These are phyloP conservation scores for Zaprionus taronus DNA, from an alignment of 1,140 invertebrate genomes.

Conservation along the genomic window DNA sequence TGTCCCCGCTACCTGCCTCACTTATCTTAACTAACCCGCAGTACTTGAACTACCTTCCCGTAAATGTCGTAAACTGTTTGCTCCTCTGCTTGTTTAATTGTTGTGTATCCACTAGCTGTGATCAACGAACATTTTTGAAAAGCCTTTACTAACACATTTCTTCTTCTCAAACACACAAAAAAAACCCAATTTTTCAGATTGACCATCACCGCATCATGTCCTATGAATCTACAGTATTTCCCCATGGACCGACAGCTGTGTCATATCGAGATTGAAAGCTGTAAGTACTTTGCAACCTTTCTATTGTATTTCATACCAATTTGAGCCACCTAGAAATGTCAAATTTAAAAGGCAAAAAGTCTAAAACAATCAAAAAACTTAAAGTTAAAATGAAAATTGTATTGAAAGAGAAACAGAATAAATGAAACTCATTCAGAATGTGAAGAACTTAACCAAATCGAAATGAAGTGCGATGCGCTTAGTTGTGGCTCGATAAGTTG, in stretches of 20 bases:
- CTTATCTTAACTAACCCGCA: constrained; percentile 1
- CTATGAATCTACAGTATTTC: constrained; percentile 98
- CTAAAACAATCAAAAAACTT: constrained; percentile 26
- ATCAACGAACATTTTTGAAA: constrained; percentile 15
- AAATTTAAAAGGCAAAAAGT: constrained; percentile 27
- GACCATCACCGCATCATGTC: constrained; percentile 98
- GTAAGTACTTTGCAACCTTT: constrained; percentile 89
- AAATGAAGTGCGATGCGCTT: constrained; percentile 29
- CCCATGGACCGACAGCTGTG: constrained; percentile 98
- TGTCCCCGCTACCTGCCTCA: constrained; percentile 19
- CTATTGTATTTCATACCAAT: constrained; percentile 22
- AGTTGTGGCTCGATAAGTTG: constrained; percentile 17
- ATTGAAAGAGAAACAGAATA: constrained; percentile 45
- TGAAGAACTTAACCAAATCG: constrained; percentile 50
- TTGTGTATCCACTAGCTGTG: constrained; percentile 55
- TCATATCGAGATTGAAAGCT: constrained; percentile 99
- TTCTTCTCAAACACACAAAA: constrained; percentile 37
- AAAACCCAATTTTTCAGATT: constrained; percentile 87
- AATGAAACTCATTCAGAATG: constrained; percentile 79
- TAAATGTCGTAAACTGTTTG: constrained; percentile 57
- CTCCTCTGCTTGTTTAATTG: constrained; percentile 49
- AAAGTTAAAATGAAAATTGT: constrained; percentile 52
- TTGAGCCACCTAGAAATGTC: not conserved
- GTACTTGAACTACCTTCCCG: constrained; percentile 12
- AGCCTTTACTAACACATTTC: constrained; percentile 53